Percentiles rank a stretch among this genome's conserved stretches.
Conservation (phyloP, 1,140 invertebrate genomes). For the Euglossa dilemma region DNA sequence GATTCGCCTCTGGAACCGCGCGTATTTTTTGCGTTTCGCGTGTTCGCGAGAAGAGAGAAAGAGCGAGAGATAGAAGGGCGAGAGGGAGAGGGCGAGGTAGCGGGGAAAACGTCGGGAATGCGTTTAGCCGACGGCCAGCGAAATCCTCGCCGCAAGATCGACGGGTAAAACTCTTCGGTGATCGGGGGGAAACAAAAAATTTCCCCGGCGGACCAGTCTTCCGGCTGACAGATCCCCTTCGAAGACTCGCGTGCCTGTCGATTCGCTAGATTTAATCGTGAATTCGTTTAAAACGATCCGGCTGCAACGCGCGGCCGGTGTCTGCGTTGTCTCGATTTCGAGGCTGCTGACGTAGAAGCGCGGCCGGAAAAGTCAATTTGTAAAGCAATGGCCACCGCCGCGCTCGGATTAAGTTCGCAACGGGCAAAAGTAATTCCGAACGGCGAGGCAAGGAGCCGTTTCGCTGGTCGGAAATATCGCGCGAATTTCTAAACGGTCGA, state of each 20-base stretch:
- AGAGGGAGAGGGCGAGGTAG: too few species aligned
- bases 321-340: constrained; percentile 16
- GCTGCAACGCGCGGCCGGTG: neutral
- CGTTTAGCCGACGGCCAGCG: constrained; percentile 49
- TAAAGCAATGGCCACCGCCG: constrained; percentile 3
- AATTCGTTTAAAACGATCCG: constrained; percentile 46
- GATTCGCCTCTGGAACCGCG: too few species aligned
- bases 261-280: constrained; percentile 44
- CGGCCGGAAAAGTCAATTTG: neutral
- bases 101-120: neutral
- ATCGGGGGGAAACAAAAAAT: constrained; percentile 50
- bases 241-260: constrained; percentile 53
- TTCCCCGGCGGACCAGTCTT: constrained; percentile 42
- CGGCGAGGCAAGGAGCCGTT: neutral
- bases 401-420: constrained; percentile 7
- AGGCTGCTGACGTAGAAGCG: constrained; percentile 9
- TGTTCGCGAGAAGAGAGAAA: too few species aligned
- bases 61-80: too few species aligned
- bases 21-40: too few species aligned
- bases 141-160: constrained; percentile 17
- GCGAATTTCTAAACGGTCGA: constrained; percentile 24
- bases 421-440: constrained; percentile 20
- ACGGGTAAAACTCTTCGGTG: constrained; percentile 24
- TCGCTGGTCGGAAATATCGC: constrained; percentile 5
- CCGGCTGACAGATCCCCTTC: constrained; percentile 38